phyloP scores from a whole-genome alignment of 2,888 invertebrate genomes.

The Tachina lurida region DNA sequence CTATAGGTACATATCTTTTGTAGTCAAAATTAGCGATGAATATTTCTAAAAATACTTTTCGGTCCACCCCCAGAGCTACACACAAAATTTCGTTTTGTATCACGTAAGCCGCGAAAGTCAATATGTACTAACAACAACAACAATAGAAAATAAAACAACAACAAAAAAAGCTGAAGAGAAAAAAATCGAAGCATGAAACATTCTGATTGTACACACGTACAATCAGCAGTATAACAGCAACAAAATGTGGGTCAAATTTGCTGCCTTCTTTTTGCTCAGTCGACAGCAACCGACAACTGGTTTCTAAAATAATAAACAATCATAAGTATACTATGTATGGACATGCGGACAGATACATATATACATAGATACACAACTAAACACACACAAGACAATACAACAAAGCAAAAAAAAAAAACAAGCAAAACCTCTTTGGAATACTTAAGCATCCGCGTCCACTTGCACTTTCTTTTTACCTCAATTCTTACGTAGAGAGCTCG shows the following conservation, averaged over 20 bases:
- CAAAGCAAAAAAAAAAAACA: slow-evolving; percentile 36
- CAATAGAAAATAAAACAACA: slow-evolving; percentile 39
- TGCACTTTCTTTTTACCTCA: slow-evolving; percentile 80
- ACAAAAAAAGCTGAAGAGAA: slow-evolving; percentile 72
- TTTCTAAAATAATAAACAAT: slow-evolving; percentile 70
- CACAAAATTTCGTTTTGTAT: slow-evolving; percentile 51
- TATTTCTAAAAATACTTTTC: background rate
- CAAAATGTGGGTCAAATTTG: slow-evolving; percentile 68
- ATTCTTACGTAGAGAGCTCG: slow-evolving; percentile 72
- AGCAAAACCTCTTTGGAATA: slow-evolving; percentile 77
- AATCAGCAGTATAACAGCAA: slow-evolving; percentile 52
- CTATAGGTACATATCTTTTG: background rate
- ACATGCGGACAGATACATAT: slow-evolving; percentile 15
- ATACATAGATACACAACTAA: slow-evolving; percentile 30
- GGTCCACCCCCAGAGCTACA: slow-evolving; percentile 9
- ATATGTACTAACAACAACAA: slow-evolving; percentile 55
- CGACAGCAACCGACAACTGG: slow-evolving; percentile 65
- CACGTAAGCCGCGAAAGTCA: slow-evolving; percentile 70
- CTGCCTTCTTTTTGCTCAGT: slow-evolving; percentile 64
- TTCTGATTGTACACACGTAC: slow-evolving; percentile 78
- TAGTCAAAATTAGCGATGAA: background rate
- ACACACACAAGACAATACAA: slow-evolving; percentile 1
- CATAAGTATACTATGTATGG: slow-evolving; percentile 14
- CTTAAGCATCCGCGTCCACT: slow-evolving; percentile 81
- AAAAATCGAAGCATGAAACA: slow-evolving; percentile 81